A percentile compares a stretch with the other conserved stretches of the same genome.
phyloP scores from a whole-genome alignment of 2,888 invertebrate species.

The Parasteatoda lunata region DNA sequence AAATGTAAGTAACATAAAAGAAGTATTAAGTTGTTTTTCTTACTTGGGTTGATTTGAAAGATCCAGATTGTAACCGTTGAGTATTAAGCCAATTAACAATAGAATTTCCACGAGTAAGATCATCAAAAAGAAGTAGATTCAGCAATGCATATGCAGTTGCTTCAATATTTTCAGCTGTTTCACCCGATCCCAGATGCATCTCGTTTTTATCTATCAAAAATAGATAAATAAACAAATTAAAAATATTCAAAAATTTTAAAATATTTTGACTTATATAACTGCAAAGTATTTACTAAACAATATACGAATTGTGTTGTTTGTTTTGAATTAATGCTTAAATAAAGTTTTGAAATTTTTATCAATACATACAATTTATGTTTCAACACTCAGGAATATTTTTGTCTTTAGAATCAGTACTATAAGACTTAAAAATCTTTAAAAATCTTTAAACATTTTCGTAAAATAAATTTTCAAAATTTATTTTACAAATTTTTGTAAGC shows the following conservation, averaged over 20 bases:
- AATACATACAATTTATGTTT: too few species aligned
- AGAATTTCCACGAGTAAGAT: conserved; percentile 64
- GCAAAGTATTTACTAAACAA: neutral
- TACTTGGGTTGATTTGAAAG: conserved; percentile 72
- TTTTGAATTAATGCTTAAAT: too few species aligned
- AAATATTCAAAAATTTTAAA: neutral
- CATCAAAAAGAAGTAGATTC: conserved; percentile 55
- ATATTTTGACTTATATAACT: neutral
- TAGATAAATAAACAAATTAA: neutral
- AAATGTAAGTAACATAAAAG: too few species aligned
- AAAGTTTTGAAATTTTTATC: too few species aligned
- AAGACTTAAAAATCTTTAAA: too few species aligned
- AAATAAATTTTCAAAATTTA: too few species aligned
- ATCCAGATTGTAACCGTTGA: conserved; percentile 73
- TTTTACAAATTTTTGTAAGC: too few species aligned
- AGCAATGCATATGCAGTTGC: conserved; percentile 71
- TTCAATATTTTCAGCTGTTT: conserved; percentile 57
- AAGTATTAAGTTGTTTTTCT: neutral
- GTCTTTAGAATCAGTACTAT: too few species aligned
- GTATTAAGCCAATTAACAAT: conserved; percentile 72
- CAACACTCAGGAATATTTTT: too few species aligned
- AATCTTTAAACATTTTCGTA: too few species aligned
- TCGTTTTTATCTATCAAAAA: conserved; percentile 35
- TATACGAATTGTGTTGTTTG: neutral
- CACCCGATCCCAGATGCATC: conserved; percentile 31